A percentile compares a stretch with the other conserved stretches of the same genome.
Conservation (phyloP, 1,140 invertebrate species). For the Drosophila gunungcola region DNA sequence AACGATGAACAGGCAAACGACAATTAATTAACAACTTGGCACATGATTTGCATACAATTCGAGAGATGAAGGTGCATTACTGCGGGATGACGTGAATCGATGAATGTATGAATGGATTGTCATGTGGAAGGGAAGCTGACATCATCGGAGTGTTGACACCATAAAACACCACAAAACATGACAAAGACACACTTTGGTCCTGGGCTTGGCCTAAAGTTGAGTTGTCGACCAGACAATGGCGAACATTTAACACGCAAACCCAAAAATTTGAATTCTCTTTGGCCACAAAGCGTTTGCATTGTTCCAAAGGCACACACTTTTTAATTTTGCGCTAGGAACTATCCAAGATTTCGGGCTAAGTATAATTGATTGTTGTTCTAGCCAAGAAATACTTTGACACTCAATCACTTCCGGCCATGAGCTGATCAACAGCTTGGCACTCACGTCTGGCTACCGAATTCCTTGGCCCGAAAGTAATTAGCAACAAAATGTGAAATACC, state of each 20-base stretch:
- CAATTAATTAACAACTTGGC: constrained; percentile 45
- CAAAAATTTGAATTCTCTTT: constrained; percentile 34
- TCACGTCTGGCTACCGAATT: constrained; percentile 29
- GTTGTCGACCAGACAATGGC: constrained; percentile 44
- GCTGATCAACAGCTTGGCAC: constrained; percentile 34
- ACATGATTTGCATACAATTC: constrained; percentile 51
- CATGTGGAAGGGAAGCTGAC: constrained; percentile 41
- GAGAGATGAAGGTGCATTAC: constrained; percentile 26
- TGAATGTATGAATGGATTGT: constrained; percentile 11
- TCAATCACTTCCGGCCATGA: constrained; percentile 58
- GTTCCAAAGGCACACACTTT: constrained; percentile 36
- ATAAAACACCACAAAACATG: constrained; percentile 27
- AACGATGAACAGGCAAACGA: constrained; percentile 12
- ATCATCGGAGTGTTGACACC: constrained; percentile 46
- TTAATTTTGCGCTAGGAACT: constrained; percentile 22
- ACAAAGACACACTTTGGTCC: constrained; percentile 51
- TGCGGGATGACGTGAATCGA: constrained; percentile 39
- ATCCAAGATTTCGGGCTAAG: constrained; percentile 16
- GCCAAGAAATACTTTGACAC: constrained; percentile 37
- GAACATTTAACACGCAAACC: constrained; percentile 50
- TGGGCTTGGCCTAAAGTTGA: constrained; percentile 53
- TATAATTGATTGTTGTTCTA: constrained; percentile 62
- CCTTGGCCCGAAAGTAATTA: constrained; percentile 56
- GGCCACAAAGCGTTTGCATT: constrained; percentile 60
- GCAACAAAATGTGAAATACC: constrained; percentile 69